Evolutionary conservation across 2,797 vertebrate species (phyloP).

Genomic region (Spea hammondii): DNA sequence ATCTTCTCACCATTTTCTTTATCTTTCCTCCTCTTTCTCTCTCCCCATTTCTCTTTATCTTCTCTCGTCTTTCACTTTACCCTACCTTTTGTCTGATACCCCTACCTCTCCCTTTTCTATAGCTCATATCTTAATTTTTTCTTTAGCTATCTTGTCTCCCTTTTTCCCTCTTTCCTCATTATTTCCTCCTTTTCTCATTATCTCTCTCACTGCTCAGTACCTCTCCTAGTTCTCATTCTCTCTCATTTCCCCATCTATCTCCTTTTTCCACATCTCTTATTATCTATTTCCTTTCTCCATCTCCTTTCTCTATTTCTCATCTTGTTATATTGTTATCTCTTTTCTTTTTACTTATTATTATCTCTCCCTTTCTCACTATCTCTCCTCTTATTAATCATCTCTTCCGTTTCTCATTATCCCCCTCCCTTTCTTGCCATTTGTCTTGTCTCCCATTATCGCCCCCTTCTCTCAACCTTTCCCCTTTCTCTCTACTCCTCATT

Average conservation of each 20-base stretch:
- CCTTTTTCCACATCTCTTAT: neutral
- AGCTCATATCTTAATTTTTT: neutral
- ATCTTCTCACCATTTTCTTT: neutral
- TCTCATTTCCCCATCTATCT: neutral
- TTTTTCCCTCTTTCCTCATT: neutral
- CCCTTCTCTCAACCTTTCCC: neutral
- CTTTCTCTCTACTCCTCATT: too few relatives aligned
- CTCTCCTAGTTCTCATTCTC: neutral
- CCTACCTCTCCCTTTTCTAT: neutral
- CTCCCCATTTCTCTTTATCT: neutral
- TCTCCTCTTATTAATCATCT: neutral
- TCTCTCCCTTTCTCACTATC: neutral
- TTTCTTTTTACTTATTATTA: neutral
- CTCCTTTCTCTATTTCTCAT: neutral
- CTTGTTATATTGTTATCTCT: too few relatives aligned
- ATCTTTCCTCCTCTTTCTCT: neutral
- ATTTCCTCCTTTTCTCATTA: neutral
- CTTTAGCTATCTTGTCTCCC: neutral
- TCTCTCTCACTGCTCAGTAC: neutral
- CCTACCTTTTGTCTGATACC: neutral
- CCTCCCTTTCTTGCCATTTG: neutral
- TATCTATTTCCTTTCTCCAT: neutral
- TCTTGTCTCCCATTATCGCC: neutral
- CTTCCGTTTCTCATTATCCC: neutral
- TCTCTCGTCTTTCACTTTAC: neutral